Evolutionary conservation across 1,140 invertebrate genomes (phyloP), one percentile per base, ranked within the genome.

Genomic region (Drosophila pandora): DNA sequence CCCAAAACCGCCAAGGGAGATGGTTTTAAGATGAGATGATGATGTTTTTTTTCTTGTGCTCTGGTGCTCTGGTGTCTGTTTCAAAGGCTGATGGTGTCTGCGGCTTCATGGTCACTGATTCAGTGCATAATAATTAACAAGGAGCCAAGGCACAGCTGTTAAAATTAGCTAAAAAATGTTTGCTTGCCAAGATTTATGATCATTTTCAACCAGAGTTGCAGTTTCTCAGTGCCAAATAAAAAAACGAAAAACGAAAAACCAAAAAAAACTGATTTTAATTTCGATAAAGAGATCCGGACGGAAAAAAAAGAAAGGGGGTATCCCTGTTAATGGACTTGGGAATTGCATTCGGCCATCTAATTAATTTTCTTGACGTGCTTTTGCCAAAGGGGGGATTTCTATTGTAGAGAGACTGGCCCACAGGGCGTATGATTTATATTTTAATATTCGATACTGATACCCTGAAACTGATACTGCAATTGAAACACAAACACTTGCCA

Each of bases 31-130:
- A 67, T 54, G 48, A 28, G 39, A 62, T 37, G 32, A 32, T 32
- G 30, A 32, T 32, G 30, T 32, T 32, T 32, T 32, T 32, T 32
- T 32, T 32, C 8, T 9, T 8, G 30, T 8, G 9, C 9, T 6
- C 4, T 25, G 25, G 32, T 22, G 45, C 12, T n/a, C 21, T 17
- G 49, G 12, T 54, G n/a, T 34, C 47, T 53, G 48, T 22, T 53
- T 62, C 47, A 49, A 47, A 45, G 25, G 5, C 25, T 6, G 25
- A 28, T 28, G 25, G 25, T 28, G 25, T 52, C 17, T 6, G 55
- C 76, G 57, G 59, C 82, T 78, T 87, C 82, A 87, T 87, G 82
- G 78, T 76, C 82, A 88, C 74, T 88, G 83, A 79, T 61, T 87
- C 77, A 76, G 82, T 85, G 81, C 82, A 85, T 85, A 78, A 59